phyloP scores from a whole-genome alignment of 2,888 invertebrate genomes.

The Heliconius hortense region DNA sequence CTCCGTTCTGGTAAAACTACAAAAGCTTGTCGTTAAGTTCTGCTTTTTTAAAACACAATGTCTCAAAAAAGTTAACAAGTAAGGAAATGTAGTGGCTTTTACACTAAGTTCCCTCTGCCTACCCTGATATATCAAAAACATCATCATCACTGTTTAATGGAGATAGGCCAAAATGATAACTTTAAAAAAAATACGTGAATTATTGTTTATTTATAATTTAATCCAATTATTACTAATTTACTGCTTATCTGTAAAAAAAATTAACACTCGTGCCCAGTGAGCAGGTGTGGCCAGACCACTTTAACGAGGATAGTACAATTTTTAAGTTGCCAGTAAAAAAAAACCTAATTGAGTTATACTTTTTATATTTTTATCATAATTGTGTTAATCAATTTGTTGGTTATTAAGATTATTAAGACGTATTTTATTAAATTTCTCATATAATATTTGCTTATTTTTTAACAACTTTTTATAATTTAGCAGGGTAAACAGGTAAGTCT shows the following conservation, averaged over 20 bases:
- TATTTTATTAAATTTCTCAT: background rate
- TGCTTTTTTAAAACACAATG: no score
- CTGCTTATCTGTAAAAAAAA: background rate
- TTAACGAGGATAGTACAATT: background rate
- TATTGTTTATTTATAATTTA: conserved; percentile 2
- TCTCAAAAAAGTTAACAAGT: no score
- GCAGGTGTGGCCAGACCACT: background rate
- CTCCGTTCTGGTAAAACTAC: no score
- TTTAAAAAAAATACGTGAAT: background rate
- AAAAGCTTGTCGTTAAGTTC: no score
- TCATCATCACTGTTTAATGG: background rate
- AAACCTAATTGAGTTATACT: background rate
- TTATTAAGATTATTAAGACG: background rate
- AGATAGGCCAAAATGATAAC: background rate
- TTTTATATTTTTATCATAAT: background rate
- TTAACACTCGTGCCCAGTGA: background rate
- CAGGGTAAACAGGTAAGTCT: background rate
- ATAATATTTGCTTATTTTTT: no score
- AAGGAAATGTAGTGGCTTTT: no score
- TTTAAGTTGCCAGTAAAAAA: background rate
- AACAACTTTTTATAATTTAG: no score
- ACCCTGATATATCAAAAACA: no score
- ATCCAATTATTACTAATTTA: conserved; percentile 3
- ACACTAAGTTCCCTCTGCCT: no score
- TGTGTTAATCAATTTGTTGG: background rate